Evolutionary conservation across 2,888 invertebrate species (phyloP), one percentile per base, ranked within the genome.

Genomic region (Catocala fraxini): DNA sequence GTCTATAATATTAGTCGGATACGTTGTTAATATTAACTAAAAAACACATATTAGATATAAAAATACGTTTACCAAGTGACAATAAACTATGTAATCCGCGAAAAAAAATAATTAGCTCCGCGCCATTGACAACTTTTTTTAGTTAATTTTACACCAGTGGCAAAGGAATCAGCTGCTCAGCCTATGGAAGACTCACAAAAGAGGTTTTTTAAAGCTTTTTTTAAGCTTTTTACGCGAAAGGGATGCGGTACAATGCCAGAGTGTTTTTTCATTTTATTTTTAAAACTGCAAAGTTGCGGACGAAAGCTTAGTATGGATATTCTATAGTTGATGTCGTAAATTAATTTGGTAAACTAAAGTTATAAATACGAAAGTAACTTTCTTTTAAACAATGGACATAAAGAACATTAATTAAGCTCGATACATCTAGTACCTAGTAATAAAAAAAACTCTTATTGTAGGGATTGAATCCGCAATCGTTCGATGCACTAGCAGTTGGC

Each of bases 151-250:
- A 68, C 80, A 61, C 79, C 71, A 69, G 62, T 56, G 70, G 76
- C 73, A 70, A 68, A 60, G 66, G 82, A 78, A 80, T 84, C 84
- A 84, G 84, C 84, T 84, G 84, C 81, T 71, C 56, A 34, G 65
- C 63, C 69, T 54, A 67, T 73, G 71, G 72, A 68, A 71, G 70
- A 69, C 71, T 62, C 52, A 83, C 85, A 85, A 83, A 77, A 42
- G 77, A 73, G 65, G 65, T 73, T 81, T 82, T 82, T 74, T 77
- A 67, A 72, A 56, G 39, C 57, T 75, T 70, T 76, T 80, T 77
- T 58, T 60, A 58, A 39, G 9, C 35, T 51, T 63, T 62, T 69
- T 71, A 61, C 58, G 61, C 67, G 70, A 82, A 82, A 82, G 82
- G 81, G 83, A 82, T 82, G 79, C 71, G 63, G 72, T 56, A 76